Conservation (phyloP, 2,113 vertebrate species). For the Pelecanoides urinatrix region DNA sequence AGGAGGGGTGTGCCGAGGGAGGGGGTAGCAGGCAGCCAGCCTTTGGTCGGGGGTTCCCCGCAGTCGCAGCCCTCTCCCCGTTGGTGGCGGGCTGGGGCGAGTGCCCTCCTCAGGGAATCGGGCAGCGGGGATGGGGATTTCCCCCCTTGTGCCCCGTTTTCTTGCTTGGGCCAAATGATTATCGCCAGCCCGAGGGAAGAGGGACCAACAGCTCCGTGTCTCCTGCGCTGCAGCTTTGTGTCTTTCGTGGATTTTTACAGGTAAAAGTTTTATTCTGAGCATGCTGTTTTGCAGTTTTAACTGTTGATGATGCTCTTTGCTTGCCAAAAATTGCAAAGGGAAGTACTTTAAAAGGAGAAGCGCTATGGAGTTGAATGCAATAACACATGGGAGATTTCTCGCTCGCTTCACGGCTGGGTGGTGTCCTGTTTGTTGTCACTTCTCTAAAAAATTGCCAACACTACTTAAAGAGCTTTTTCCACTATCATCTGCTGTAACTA, state of each 20-base stretch:
- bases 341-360: neutral
- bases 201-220: rapidly evolving
- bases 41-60: neutral
- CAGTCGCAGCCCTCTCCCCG: rapidly evolving
- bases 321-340: neutral
- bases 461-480: neutral
- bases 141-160: rapidly evolving
- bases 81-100: neutral
- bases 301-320: neutral
- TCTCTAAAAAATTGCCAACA: neutral
- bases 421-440: neutral
- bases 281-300: neutral
- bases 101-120: neutral
- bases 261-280: neutral
- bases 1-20: rapidly evolving
- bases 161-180: no score
- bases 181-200: rapidly evolving
- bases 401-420: rapidly evolving
- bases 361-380: neutral
- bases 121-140: neutral
- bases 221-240: neutral
- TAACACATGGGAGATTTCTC: neutral
- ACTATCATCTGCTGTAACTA: neutral
- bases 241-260: neutral
- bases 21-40: rapidly evolving